Evolutionary conservation across 2,797 vertebrate species (phyloP).

Genomic region (Pseudomugil tenellus): DNA sequence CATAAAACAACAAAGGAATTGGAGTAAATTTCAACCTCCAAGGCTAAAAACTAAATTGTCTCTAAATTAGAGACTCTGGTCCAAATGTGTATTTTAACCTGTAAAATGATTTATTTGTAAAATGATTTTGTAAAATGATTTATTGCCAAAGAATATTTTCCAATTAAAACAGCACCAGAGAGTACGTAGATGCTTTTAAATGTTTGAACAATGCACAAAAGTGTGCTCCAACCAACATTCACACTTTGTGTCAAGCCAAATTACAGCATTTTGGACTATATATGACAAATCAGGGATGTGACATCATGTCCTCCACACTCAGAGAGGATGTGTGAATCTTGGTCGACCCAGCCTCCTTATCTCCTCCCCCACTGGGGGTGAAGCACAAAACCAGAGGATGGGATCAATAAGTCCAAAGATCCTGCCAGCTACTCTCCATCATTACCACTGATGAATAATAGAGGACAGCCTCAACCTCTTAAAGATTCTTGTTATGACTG

Average conservation of each 20-base stretch:
- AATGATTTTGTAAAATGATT: neutral
- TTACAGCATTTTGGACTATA: constrained; percentile 21
- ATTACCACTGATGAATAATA: constrained; percentile 83
- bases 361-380: constrained; percentile 60
- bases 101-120: neutral
- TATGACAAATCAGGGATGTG: constrained; percentile 17
- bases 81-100: neutral
- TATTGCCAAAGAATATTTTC: neutral
- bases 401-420: constrained; percentile 80
- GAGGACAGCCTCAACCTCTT: constrained; percentile 63
- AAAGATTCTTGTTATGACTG: constrained; percentile 49
- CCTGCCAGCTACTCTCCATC: constrained; percentile 74
- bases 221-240: constrained; percentile 11
- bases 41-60: neutral
- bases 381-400: constrained; percentile 67
- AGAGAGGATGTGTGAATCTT: constrained; percentile 42
- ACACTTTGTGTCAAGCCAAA: neutral
- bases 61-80: neutral
- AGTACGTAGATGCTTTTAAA: neutral
- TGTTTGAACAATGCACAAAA: neutral
- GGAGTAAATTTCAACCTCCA: neutral
- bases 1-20: neutral
- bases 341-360: constrained; percentile 22
- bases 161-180: neutral
- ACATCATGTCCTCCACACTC: constrained; percentile 21